Evolutionary conservation across 2,888 invertebrate genomes (phyloP), one percentile per base, ranked within the genome.

Genomic region (Barypeithes pellucidus): DNA sequence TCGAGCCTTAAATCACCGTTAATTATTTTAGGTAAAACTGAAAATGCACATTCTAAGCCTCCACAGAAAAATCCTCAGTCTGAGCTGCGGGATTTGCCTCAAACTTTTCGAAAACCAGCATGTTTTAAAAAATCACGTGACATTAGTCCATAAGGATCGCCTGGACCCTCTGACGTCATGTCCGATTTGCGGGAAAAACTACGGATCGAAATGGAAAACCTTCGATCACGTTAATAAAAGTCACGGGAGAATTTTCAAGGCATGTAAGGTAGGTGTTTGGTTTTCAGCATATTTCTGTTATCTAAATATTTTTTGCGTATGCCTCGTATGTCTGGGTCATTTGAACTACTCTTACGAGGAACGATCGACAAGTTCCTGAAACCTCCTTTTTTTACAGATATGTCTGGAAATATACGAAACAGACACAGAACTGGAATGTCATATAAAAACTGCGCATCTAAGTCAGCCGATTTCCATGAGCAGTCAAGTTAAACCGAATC

Each of bases 141-240:
- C 87, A 62, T 82, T 88, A 57, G 85, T 86, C 0, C 90, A 90
- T 77, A 84, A 85, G 18, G 85, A 86, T 54, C 86, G 88, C 8
- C 77, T 90, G 2, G 82, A 84, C 7, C 88, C 87, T 57, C 85
- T 88, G 0, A 89, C 88, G 24, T 88, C 89, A 0, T 90, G 90
- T 77, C 87, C 88, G 24, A 88, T 90, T 0, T 90, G 90, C 77
- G 90, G 89, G 0, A 90, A 89, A 79, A 88, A 89, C 73, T 90
- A 89, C 77, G 89, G 89, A 0, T 88, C 88, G 0, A 89, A 89
- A 72, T 89, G 89, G 88, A 90, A 90, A 77, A 89, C 89, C 0
- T 88, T 88, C 71, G 89, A 90, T 79, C 90, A 90, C 77, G 85
- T 90, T 45, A 88, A 89, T 75, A 89, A 89, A 75, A 88, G 88